phyloP scores from a whole-genome alignment of 2,113 vertebrate species.

The Varanus komodoensis region DNA sequence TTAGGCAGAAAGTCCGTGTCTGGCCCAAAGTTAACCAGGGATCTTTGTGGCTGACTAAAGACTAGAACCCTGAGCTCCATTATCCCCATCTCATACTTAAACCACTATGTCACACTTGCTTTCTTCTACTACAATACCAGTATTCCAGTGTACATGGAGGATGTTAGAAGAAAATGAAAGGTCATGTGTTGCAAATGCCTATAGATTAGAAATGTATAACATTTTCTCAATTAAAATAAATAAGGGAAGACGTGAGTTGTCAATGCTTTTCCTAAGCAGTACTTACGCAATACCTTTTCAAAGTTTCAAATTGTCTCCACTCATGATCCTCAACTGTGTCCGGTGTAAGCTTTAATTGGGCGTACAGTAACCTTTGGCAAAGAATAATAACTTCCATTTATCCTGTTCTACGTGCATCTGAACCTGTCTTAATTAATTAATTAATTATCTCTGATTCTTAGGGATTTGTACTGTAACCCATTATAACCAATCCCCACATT shows the following conservation, averaged over 20 bases:
- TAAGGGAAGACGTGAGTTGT: background rate
- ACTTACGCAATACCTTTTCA: conserved; percentile 24
- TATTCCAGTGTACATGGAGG: background rate
- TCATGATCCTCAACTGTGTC: conserved; percentile 6
- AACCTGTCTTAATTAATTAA: background rate
- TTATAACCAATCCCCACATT: conserved; percentile 30
- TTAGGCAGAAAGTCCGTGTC: too few species aligned
- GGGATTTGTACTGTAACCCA: conserved; percentile 21
- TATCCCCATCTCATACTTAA: too few species aligned
- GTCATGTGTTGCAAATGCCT: conserved; percentile 23
- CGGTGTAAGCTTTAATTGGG: conserved; percentile 15
- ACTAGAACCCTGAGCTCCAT: too few species aligned
- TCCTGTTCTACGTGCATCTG: conserved; percentile 28
- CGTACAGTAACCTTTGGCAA: background rate
- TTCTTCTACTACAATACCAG: background rate
- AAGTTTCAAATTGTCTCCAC: conserved; percentile 15
- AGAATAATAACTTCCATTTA: background rate
- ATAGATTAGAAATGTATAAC: conserved; percentile 2
- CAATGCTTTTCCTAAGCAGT: background rate
- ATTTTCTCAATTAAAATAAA: background rate
- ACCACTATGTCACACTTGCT: too few species aligned
- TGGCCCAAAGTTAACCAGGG: too few species aligned
- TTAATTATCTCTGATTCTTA: conserved; percentile 23
- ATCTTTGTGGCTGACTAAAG: too few species aligned
- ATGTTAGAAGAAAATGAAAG: background rate